Evolutionary conservation across 2,797 vertebrate genomes (phyloP).

Genomic region (Esox lucius): DNA sequence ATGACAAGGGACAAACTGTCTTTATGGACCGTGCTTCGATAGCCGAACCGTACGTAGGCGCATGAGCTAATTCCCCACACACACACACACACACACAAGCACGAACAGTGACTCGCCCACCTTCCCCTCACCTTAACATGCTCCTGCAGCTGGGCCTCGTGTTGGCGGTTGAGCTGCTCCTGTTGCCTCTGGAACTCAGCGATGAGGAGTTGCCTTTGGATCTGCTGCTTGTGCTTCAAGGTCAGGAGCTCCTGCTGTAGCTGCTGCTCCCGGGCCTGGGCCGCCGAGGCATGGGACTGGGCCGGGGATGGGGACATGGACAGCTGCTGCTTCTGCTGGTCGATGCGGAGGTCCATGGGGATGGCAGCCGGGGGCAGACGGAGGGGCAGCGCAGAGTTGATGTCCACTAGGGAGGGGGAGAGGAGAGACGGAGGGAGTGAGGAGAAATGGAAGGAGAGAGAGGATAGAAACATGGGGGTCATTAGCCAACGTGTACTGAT

Average conservation of each 20-base stretch:
- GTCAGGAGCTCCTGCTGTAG: constrained; percentile 95
- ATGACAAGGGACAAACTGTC: background rate
- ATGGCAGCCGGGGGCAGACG: constrained; percentile 88
- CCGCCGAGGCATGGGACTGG: constrained; percentile 24
- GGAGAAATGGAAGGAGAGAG: constrained; percentile 3
- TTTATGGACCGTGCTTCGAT: background rate
- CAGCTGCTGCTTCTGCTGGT: constrained; percentile 73
- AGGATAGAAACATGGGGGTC: background rate
- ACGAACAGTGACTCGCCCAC: background rate
- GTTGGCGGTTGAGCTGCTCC: constrained; percentile 95
- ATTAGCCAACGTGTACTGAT: background rate
- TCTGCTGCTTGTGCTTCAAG: constrained; percentile 97
- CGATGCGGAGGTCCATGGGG: constrained; percentile 94
- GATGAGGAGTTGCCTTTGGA: constrained; percentile 95
- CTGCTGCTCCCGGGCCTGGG: constrained; percentile 86
- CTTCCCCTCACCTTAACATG: constrained; percentile 82
- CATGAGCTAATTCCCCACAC: background rate
- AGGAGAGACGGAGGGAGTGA: background rate
- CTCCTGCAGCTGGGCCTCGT: constrained; percentile 94
- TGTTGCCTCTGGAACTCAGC: constrained; percentile 97
- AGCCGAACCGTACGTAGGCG: background rate
- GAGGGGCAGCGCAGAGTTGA: constrained; percentile 87
- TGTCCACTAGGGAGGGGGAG: constrained; percentile 76
- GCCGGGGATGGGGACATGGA: constrained; percentile 57
- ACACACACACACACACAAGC: constrained; percentile 24